Base-by-base conservation (phyloP, 1,140 invertebrate species). In the Pentalonia nigronervosa region DNA sequence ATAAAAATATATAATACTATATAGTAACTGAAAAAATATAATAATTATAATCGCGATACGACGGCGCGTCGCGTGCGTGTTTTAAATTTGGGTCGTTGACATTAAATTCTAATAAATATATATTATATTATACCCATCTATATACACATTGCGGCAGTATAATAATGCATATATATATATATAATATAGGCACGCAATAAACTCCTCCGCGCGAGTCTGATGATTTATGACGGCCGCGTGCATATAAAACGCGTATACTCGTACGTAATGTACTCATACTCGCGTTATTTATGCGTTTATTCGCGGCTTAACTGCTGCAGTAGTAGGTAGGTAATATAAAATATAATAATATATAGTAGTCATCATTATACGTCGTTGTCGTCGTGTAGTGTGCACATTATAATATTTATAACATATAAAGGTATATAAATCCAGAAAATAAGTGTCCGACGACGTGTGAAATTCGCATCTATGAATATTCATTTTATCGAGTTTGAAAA, bases 81-180 rank as follows among this genome's bases (percentile, higher is more conserved):
- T n/a, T n/a, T 67, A n/a, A 67, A 67, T 67, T 67, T 67, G 60
- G 60, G 60, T 67, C 60, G 60, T 67, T n/a, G 60, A 67, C 60
- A n/a, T 67, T n/a, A n/a, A 67, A 67, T 67, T n/a, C 30, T 67
- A 17, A 67, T 67, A 60, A 0, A 67, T 4, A 67, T 67, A 30
- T 60, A 60, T 67, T n/a, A n/a, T n/a, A 67, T 67, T 67, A 67
- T n/a, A n/a, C 11, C 60, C 9, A n/a, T 14, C 11, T 67, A 67
- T n/a, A 17, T 21, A n/a, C 60, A n/a, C 60, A n/a, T n/a, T 30
- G 60, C 14, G 11, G 30, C 60, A n/a, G 30, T n/a, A 14, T 17
- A 60, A 60, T 60, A 60, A 30, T 4, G 11, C n/a, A 53, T 53
- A 21, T 0, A 21, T 53, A 53, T 21, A 21, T 21, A 30, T 56